Base-by-base conservation (phyloP, 2,888 invertebrate genomes). In the Tenthredo scrophulariae region DNA sequence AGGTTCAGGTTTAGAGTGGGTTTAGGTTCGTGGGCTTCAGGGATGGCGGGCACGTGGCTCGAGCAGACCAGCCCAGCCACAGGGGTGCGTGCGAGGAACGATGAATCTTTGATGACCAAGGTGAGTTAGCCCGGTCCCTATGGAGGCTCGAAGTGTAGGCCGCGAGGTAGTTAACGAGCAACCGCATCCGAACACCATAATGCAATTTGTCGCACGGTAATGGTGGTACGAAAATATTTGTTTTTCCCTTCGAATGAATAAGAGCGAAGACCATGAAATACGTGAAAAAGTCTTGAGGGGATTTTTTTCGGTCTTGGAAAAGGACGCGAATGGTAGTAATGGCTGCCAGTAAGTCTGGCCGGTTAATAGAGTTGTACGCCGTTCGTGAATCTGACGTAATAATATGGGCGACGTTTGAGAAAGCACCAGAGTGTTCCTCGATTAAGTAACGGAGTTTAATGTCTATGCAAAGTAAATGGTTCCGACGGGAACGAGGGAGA, bases 91-190 rank as follows among this genome's bases (percentile, higher is more conserved):
- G 92, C 88, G 89, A 91, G 89, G 89, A 86, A 87, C 88, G 86
- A 88, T 92, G 92, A 92, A 92, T 92, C 91, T 92, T 92, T 92
- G 91, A 92, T 92, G 90, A 88, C 86, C 85, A 87, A 90, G 89
- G 88, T 87, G 89, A 88, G 87, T 87, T 88, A 87, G 85, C 86
- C 88, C 86, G 87, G 88, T 89, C 89, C 89, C 86, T 40, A 40
- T 84, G 80, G 37, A 80, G 26, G 10, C 40, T 33, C 43, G 85
- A 85, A 84, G 87, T 87, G 86, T 87, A 85, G 72, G 85, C 85
- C 82, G 88, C 80, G 86, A 18, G 67, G 67, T 67, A 65, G 70
- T 80, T 65, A 80, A 77, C 74, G 77, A 72, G 18, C 43, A 58
- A 65, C 80, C 80, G 40, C 80, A 80, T 62, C 80, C 65, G 80